Evolutionary conservation across 2,797 vertebrate species (phyloP).

Genomic region (Sebastes reedi): DNA sequence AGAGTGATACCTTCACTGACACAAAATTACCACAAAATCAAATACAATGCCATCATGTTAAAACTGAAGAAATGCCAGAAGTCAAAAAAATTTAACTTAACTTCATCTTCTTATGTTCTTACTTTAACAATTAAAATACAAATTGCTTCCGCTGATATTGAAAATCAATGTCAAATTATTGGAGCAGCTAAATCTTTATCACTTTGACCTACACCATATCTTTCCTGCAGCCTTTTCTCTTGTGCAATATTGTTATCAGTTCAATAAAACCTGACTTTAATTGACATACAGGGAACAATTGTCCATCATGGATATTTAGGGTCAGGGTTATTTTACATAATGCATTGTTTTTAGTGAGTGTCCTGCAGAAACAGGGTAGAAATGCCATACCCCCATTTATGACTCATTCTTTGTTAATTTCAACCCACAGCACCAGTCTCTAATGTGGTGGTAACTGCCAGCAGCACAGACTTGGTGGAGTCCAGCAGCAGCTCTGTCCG

Average conservation of each 20-base stretch:
- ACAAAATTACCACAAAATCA: neutral
- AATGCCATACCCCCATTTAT: neutral
- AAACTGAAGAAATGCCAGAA: neutral
- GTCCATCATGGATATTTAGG: neutral
- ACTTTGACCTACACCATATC: neutral
- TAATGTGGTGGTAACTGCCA: neutral
- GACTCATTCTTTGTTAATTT: neutral
- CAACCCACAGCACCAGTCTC: slow-evolving; percentile 55
- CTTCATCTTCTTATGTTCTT: neutral
- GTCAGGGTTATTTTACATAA: neutral
- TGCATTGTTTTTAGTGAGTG: neutral
- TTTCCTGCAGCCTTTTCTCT: neutral
- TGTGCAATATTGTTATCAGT: neutral
- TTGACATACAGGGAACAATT: neutral
- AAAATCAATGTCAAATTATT: neutral
- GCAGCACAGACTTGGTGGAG: slow-evolving; percentile 38
- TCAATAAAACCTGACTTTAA: neutral
- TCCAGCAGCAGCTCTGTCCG: slow-evolving; percentile 34
- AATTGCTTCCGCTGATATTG: neutral
- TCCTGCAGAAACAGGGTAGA: neutral
- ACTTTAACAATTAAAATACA: neutral
- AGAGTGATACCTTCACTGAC: neutral
- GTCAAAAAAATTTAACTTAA: neutral
- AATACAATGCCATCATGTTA: neutral
- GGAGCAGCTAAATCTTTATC: neutral